A percentile compares a stretch with the other conserved stretches of the same genome.
Evolutionary conservation across 64 coral and sea anemone species (phyloP).

Genomic region (Pachyseris speciosa): DNA sequence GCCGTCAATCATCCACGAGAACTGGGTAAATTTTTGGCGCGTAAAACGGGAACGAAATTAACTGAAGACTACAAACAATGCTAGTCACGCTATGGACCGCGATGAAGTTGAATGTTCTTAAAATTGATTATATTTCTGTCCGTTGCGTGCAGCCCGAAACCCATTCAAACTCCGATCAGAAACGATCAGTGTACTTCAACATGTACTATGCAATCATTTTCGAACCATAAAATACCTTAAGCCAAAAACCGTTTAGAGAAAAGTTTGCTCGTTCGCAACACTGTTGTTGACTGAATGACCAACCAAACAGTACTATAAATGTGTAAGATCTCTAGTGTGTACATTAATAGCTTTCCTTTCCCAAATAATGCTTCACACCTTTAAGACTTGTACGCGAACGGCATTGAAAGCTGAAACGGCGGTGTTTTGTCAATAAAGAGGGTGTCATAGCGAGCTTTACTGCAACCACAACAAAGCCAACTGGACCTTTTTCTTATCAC

Average conservation of each 20-base stretch:
- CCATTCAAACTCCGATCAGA: background rate
- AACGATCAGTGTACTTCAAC: background rate
- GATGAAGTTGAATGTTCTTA: background rate
- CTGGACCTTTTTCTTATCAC: background rate
- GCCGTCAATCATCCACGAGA: background rate
- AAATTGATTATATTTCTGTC: background rate
- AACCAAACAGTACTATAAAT: background rate
- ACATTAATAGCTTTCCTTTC: background rate
- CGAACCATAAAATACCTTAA: background rate
- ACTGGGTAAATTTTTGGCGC: background rate
- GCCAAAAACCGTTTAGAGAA: background rate
- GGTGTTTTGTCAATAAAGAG: background rate
- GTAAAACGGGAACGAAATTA: background rate
- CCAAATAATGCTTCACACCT: background rate
- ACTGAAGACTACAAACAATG: background rate
- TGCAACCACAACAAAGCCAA: background rate
- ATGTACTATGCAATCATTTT: background rate
- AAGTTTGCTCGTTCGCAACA: background rate
- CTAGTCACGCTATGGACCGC: conserved; percentile 26
- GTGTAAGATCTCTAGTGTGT: background rate
- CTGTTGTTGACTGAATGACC: background rate
- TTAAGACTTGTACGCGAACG: background rate
- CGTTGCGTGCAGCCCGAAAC: background rate
- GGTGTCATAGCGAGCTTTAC: background rate
- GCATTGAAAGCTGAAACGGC: background rate